Base-by-base conservation (phyloP, 2,888 invertebrate species). In the Aleiodes alternator region DNA sequence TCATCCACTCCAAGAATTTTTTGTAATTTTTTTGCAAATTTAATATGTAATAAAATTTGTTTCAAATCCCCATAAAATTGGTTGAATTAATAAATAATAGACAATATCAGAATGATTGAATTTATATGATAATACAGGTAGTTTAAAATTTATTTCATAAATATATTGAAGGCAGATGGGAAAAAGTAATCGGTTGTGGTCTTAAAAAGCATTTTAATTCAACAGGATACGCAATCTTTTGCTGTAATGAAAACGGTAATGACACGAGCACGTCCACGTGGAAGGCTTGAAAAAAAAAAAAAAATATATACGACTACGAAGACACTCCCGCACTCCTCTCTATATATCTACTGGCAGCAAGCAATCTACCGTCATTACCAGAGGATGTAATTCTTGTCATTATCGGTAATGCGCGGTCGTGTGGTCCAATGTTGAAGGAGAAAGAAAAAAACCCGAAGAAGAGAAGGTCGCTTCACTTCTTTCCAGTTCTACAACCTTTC, bases 301-400 rank as follows among this genome's bases (percentile, higher is more conserved):
- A n/a, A 23, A 48, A 43, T 6, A 59, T 56, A 73, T 76, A 23
- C 23, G 23, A 23, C 23, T 23, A 23, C 68, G 75, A 71, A 76
- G 76, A 79, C 78, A 78, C 78, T 78, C 80, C 79, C 64, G 74
- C 73, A 34, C 48, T 64, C 43, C 57, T 57, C 29, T 29, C 34
- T 59, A 38, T 59, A 59, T 14, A 59, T n/a, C 34, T 38, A 59
- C 12, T 14, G 69, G 31, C 12, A 31, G 34, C 56, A 51, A n/a
- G 75, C 78, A 78, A 80, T 80, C 74, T 77, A 66, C 73, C 73
- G 73, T 79, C 77, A 78, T 79, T 80, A 79, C 69, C 57, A 59
- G 23, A 53, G 53, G 53, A 68, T 57, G 53, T 72, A 76, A 76
- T 76, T 76, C 69, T 69, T 50, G 69, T 76, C 50, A 76, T 76